A percentile compares a stretch with the other conserved stretches of the same genome.
These are phyloP conservation scores for Sebastes diaconus DNA, from an alignment of 2,797 vertebrate species.

Conservation along the genomic window DNA sequence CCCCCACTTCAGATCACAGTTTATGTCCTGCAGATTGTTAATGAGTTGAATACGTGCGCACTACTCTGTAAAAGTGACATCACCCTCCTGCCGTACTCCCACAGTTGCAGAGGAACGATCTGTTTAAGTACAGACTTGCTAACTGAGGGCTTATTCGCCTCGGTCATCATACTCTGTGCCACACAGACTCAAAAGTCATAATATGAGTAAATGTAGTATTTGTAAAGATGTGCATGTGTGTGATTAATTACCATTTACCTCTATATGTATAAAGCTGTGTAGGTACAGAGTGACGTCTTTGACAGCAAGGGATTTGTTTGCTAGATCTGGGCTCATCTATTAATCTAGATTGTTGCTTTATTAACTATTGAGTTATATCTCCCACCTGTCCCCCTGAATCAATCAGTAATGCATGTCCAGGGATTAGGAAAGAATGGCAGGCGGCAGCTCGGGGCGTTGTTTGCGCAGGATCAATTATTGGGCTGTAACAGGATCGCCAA, in stretches of 20 bases:
- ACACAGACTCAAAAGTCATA: slow-evolving; percentile 12
- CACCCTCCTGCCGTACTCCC: background rate
- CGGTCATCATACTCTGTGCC: slow-evolving; percentile 27
- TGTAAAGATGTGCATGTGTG: background rate
- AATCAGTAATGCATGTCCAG: slow-evolving; percentile 83
- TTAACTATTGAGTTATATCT: slow-evolving; percentile 83
- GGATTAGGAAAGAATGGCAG: slow-evolving; percentile 80
- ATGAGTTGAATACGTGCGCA: slow-evolving; percentile 22
- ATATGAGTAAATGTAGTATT: slow-evolving; percentile 23
- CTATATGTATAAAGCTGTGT: slow-evolving; percentile 36
- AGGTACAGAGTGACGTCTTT: slow-evolving; percentile 40
- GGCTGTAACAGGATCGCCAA: slow-evolving; percentile 79
- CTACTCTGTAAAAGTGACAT: slow-evolving; percentile 35
- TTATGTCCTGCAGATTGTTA: slow-evolving; percentile 25
- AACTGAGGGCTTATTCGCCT: slow-evolving; percentile 43
- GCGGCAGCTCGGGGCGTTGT: slow-evolving; percentile 72
- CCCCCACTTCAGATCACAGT: slow-evolving; percentile 2
- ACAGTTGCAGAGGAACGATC: slow-evolving; percentile 27
- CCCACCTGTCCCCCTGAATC: slow-evolving; percentile 82
- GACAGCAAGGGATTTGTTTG: slow-evolving; percentile 70
- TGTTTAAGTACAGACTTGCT: slow-evolving; percentile 38
- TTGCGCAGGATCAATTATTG: slow-evolving; percentile 81
- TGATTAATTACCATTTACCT: slow-evolving; percentile 45
- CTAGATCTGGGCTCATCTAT: slow-evolving; percentile 79
- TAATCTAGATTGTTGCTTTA: slow-evolving; percentile 86